phyloP scores from a whole-genome alignment of 2,113 vertebrate genomes.

The Bubo blakistoni region DNA sequence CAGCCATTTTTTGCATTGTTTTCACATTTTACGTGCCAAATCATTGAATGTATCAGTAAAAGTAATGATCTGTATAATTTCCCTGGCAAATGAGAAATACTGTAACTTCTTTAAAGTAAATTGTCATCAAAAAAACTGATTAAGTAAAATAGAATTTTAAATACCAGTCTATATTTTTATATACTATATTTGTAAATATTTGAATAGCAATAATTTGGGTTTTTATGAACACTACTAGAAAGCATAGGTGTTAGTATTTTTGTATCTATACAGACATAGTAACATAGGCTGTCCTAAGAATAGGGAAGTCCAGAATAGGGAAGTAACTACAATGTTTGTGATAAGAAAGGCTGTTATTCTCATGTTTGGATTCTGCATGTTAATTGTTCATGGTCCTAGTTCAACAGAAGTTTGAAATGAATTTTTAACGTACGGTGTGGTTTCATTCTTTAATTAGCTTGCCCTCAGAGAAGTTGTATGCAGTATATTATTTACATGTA shows the following conservation, averaged over 20 bases:
- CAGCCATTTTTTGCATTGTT: conserved; percentile 52
- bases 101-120: background rate
- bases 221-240: background rate
- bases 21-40: conserved; percentile 2
- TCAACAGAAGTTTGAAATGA: background rate
- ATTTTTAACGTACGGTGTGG: background rate
- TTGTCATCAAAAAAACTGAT: background rate
- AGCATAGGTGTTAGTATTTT: background rate
- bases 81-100: background rate
- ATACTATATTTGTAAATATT: background rate
- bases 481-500: background rate
- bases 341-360: background rate
- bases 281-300: background rate
- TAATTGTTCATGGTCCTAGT: background rate
- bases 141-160: background rate
- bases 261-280: background rate
- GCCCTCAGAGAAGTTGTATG: background rate
- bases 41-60: background rate
- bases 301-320: no score
- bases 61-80: background rate
- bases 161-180: background rate
- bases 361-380: background rate
- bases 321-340: background rate
- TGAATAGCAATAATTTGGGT: background rate
- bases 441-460: background rate